Percentiles rank a stretch among this genome's conserved stretches.
phyloP scores from a whole-genome alignment of 2,113 vertebrate species.

The Alethe diademata region DNA sequence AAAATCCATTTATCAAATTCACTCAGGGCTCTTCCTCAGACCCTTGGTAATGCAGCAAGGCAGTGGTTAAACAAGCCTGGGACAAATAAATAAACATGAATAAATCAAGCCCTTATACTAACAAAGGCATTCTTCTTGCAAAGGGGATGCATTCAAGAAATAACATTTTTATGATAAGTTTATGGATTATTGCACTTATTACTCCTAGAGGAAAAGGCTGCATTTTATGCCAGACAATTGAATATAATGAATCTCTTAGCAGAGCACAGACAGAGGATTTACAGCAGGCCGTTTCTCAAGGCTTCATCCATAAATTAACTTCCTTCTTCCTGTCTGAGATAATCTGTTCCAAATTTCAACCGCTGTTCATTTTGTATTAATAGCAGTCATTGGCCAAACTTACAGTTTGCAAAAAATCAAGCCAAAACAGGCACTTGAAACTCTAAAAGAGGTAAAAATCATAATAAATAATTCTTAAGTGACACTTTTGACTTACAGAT shows the following conservation, averaged over 20 bases:
- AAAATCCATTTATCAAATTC: background rate
- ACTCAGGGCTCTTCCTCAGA: background rate
- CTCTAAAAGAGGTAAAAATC: background rate
- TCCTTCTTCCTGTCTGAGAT: constrained; percentile 10
- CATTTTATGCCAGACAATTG: constrained; percentile 56
- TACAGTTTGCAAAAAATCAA: background rate
- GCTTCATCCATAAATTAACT: constrained; percentile 53
- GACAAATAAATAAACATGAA: constrained; percentile 31
- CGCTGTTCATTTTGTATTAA: background rate
- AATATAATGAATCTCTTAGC: constrained; percentile 59
- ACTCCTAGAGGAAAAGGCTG: constrained; percentile 45
- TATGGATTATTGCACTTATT: constrained; percentile 57
- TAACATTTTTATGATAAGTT: constrained; percentile 48
- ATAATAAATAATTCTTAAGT: background rate
- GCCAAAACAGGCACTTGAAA: background rate
- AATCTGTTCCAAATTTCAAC: constrained; percentile 50
- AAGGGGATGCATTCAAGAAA: constrained; percentile 45
- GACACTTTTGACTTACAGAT: background rate
- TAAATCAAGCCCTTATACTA: constrained; percentile 30
- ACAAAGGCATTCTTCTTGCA: constrained; percentile 29
- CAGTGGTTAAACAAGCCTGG: constrained; percentile 1
- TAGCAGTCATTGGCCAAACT: background rate
- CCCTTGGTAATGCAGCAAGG: background rate
- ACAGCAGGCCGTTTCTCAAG: constrained; percentile 49
- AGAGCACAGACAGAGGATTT: constrained; percentile 56